Evolutionary conservation across 2,888 invertebrate species (phyloP), one percentile per base, ranked within the genome.

Genomic region (Neria commutata): DNA sequence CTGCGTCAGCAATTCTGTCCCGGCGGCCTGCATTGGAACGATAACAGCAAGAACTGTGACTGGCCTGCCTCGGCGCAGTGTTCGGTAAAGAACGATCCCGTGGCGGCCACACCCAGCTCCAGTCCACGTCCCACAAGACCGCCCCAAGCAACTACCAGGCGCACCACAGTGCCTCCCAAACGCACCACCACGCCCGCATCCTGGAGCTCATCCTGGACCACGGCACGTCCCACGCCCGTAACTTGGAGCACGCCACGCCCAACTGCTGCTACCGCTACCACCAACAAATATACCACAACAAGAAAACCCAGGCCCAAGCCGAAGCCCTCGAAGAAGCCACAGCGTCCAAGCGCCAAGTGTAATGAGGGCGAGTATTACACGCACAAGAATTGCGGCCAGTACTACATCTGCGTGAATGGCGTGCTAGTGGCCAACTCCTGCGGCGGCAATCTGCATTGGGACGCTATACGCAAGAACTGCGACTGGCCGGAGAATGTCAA

Each of bases 41-140:
- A 83, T 21, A 73, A 83, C 0, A 83, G 84, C 50, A 85, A 85
- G 40, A 84, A 89, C 42, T 94, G 94, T 71, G 93, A 94, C 76
- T 94, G 93, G 94, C 93, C 93, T 0, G 83, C 83, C 46, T 84
- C 84, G 33, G 92, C 91, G 1, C 88, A 89, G 68, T 94, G 94
- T 74, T 81, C 75, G 26, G 76, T 61, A 0, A 65, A 62, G 6
- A 65, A 67, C 3, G 58, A 64, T 64, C 14, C 68, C 63, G 17
- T 70, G 74, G 11, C 71, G 77, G 37, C 80, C 81, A 67, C 62
- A 81, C 80, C 62, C 78, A 73, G 56, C 65, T 71, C 61, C 81
- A 52, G 70, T n/a, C 81, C 17, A 19, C 21, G 82, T 66, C 67
- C 78, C 25, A 67, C 75, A 16, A 72, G 68, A 54, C 78, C 83